Conservation (phyloP, 2,797 vertebrate species). For the Hypotaenidia philippensis region DNA sequence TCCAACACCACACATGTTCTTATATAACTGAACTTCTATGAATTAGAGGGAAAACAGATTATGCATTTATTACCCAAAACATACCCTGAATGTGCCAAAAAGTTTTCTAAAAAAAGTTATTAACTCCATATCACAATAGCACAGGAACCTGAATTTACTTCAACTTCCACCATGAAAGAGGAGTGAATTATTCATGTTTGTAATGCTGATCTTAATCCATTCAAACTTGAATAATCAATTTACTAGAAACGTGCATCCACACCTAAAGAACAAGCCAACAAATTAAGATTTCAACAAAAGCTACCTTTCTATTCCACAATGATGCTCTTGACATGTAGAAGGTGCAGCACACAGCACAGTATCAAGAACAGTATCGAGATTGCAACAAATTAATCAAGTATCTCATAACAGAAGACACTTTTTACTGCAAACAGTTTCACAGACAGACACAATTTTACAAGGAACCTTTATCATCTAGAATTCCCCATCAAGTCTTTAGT, state of each 20-base stretch:
- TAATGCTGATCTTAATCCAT: neutral
- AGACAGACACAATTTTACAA: neutral
- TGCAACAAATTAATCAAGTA: neutral
- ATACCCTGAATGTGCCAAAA: neutral
- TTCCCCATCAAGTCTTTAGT: neutral
- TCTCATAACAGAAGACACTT: neutral
- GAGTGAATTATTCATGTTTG: neutral
- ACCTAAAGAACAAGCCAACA: neutral
- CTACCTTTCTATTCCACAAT: neutral
- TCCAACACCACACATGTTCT: neutral
- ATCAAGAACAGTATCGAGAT: neutral
- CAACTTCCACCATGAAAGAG: neutral
- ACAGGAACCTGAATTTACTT: neutral
- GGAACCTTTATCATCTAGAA: neutral
- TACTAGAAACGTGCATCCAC: neutral
- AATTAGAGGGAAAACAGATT: neutral
- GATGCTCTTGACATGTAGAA: neutral
- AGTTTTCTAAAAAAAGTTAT: neutral
- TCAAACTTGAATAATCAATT: neutral
- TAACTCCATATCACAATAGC: neutral
- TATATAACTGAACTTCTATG: neutral
- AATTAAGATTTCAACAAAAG: neutral
- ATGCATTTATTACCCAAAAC: neutral
- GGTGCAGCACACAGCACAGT: neutral
- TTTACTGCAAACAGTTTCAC: neutral